Conservation (phyloP, 2,797 vertebrate species). For the Carduelis carduelis region DNA sequence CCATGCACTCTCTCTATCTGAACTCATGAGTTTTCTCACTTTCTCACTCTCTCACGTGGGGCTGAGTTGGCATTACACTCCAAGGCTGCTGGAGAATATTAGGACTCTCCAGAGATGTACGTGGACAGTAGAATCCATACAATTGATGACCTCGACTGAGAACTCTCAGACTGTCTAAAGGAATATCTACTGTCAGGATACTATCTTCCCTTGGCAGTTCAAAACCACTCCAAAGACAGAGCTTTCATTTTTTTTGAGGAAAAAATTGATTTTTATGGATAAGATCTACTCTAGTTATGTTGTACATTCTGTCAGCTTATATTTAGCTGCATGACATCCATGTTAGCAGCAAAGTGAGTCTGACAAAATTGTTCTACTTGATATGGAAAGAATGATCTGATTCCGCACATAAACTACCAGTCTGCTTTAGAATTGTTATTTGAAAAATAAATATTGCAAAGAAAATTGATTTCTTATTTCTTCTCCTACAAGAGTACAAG, state of each 20-base stretch:
- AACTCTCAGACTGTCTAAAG: background rate
- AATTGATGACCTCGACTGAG: background rate
- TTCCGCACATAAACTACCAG: background rate
- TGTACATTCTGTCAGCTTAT: background rate
- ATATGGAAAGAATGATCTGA: constrained; percentile 7
- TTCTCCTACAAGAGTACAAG: background rate
- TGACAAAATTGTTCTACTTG: constrained; percentile 30
- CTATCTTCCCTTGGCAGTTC: background rate
- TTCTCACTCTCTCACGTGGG: background rate
- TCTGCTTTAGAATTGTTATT: background rate
- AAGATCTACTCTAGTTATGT: background rate
- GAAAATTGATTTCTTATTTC: constrained; percentile 31
- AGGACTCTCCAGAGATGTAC: accelerated
- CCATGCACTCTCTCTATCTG: background rate
- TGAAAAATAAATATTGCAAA: constrained; percentile 40
- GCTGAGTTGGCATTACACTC: background rate
- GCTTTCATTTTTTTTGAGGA: background rate
- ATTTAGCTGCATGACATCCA: background rate
- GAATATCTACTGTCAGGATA: background rate
- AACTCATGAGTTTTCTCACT: background rate
- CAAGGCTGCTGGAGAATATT: background rate
- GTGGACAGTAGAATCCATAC: background rate
- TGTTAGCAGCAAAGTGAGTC: background rate
- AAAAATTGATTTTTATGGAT: constrained; percentile 2
- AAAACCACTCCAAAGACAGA: background rate